These are phyloP conservation scores for Pseudochirops corinnae DNA, from an alignment of 2,797 vertebrate genomes.

Conservation along the genomic window DNA sequence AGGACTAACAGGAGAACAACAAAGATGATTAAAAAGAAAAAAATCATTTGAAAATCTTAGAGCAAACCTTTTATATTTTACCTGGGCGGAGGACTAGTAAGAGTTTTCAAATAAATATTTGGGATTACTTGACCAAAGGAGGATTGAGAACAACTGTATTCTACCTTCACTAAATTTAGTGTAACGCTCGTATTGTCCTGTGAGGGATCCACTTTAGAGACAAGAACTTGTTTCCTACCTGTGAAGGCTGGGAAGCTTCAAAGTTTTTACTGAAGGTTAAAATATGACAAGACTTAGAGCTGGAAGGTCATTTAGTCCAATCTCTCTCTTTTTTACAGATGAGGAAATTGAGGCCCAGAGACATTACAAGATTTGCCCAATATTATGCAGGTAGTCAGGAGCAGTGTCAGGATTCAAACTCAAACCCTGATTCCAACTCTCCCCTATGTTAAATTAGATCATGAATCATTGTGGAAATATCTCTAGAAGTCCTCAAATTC, in stretches of 20 bases:
- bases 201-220: background rate
- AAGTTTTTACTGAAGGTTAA: background rate
- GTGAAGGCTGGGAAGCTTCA: background rate
- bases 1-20: background rate
- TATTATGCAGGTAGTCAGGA: no score
- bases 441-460: background rate
- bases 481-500: background rate
- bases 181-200: background rate
- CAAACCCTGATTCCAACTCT: background rate
- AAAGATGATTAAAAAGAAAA: conserved; percentile 19
- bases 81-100: background rate
- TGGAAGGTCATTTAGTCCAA: background rate
- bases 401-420: background rate
- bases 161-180: background rate
- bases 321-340: background rate
- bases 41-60: conserved; percentile 13
- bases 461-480: background rate
- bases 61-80: conserved; percentile 25
- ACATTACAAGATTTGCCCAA: no score
- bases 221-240: background rate
- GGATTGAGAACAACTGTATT: background rate
- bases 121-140: background rate
- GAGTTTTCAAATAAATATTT: background rate
- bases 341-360: no score
- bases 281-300: background rate